These are phyloP conservation scores for Epinephelus lanceolatus DNA, from an alignment of 2,113 vertebrate genomes.

Conservation along the genomic window DNA sequence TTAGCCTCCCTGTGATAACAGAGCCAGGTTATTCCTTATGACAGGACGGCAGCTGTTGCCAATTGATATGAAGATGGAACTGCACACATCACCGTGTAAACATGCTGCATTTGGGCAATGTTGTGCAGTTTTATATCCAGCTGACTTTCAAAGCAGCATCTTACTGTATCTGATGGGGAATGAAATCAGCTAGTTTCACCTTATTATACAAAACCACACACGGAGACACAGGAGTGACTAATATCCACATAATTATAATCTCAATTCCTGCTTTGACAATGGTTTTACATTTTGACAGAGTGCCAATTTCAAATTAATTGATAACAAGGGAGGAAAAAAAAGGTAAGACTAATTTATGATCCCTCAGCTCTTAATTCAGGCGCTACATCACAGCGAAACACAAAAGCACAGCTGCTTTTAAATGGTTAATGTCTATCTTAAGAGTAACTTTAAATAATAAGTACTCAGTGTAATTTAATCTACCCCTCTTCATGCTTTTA, in stretches of 20 bases:
- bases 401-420: neutral
- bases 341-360: neutral
- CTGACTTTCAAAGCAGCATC: neutral
- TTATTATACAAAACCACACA: neutral
- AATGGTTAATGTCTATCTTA: neutral
- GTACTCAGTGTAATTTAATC: slow-evolving; percentile 3
- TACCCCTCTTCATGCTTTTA: neutral
- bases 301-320: neutral
- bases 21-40: slow-evolving; percentile 11
- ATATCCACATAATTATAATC: neutral
- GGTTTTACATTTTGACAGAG: neutral
- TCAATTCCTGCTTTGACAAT: neutral
- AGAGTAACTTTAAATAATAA: neutral
- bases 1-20: slow-evolving; percentile 5
- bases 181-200: neutral
- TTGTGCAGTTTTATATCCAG: neutral
- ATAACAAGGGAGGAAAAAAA: neutral
- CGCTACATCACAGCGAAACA: neutral
- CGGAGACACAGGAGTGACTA: neutral
- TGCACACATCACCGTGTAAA: slow-evolving; percentile 23
- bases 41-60: slow-evolving; percentile 47
- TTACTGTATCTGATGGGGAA: neutral
- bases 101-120: slow-evolving; percentile 20
- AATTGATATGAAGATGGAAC: slow-evolving; percentile 28
- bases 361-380: neutral